Evolutionary conservation across 2,888 invertebrate species (phyloP), one percentile per base, ranked within the genome.

Genomic region (Ormyrus rosae): DNA sequence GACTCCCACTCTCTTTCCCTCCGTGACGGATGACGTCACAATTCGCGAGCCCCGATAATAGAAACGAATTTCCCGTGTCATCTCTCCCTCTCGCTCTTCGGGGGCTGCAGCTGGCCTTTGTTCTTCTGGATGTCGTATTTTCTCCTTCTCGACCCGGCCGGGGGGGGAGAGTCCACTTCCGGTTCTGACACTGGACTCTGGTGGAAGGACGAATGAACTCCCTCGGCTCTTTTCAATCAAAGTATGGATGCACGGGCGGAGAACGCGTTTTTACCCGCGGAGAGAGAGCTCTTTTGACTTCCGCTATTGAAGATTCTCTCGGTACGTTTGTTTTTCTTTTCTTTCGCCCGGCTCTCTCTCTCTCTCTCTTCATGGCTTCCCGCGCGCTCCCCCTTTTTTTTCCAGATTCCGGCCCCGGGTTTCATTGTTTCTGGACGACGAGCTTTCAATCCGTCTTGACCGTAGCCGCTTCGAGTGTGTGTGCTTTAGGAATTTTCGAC

Each of bases 11-110:
- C 74, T 64, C 48, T 13, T 51, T 55, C 71, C 6, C 72, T 63
- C 48, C 34, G 11, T 85, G 85, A 84, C 83, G 81, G 82, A 83
- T 84, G 84, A 86, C 86, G 86, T 86, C 85, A 85, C 86, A 87
- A 88, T 85, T 84, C 84, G 83, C 83, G 81, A 81, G 80, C 80
- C 34, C 79, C 81, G 86, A 86, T 88, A 86, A 86, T 86, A 86
- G 85, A 87, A 88, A 86, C 86, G 87, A 88, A 88, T 88, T 88
- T 88, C 86, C 88, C 84, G 85, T 84, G 84, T 85, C 85, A 86
- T 87, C 86, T 11, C 69, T 34, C 34, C 3, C 34, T 34, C 34
- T 34, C 34, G 1, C 34, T 34, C 34, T 34, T 2, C 34, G 34
- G 6, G 19, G 46, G 61, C 19, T 34, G 6, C 19, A 34, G 6